Conservation (phyloP, 1,140 invertebrate genomes). For the Himalopsyche phryganea region DNA sequence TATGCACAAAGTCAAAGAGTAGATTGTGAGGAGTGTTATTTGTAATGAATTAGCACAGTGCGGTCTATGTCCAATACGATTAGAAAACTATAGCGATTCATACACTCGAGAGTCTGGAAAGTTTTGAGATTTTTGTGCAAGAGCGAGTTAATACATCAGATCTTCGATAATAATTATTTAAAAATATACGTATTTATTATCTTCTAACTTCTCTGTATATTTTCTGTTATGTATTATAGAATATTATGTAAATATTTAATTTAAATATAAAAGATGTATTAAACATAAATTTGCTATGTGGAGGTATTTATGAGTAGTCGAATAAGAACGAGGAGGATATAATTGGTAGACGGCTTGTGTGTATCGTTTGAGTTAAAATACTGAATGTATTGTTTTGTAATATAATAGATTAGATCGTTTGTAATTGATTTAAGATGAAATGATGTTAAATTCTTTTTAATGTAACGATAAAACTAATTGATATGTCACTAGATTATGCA, state of each 20-base stretch:
- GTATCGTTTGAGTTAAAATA: conserved; percentile 35
- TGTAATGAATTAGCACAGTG: neutral
- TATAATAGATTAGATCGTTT: conserved; percentile 32
- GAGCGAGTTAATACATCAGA: too few relatives aligned
- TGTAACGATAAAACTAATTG: conserved; percentile 10
- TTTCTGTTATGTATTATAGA: conserved; percentile 12
- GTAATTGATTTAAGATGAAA: conserved; percentile 28
- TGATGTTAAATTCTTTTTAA: conserved; percentile 34
- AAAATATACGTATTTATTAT: conserved; percentile 7
- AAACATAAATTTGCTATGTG: neutral
- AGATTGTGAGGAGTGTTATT: conserved; percentile 24
- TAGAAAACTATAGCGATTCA: too few relatives aligned
- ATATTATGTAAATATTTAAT: conserved; percentile 6
- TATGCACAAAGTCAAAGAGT: conserved; percentile 29
- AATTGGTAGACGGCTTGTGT: conserved; percentile 28
- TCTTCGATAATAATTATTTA: too few relatives aligned
- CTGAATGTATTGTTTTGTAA: conserved; percentile 35
- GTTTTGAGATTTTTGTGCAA: neutral
- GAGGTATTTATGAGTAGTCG: conserved; percentile 6
- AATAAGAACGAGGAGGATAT: conserved; percentile 1
- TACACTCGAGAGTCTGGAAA: too few relatives aligned
- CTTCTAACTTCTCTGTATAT: conserved; percentile 10
- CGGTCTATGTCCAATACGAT: neutral
- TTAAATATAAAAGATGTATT: conserved; percentile 1
- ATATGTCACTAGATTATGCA: conserved; percentile 25